Evolutionary conservation across 1,140 invertebrate genomes (phyloP).

Genomic region (Kradibia gibbosae): DNA sequence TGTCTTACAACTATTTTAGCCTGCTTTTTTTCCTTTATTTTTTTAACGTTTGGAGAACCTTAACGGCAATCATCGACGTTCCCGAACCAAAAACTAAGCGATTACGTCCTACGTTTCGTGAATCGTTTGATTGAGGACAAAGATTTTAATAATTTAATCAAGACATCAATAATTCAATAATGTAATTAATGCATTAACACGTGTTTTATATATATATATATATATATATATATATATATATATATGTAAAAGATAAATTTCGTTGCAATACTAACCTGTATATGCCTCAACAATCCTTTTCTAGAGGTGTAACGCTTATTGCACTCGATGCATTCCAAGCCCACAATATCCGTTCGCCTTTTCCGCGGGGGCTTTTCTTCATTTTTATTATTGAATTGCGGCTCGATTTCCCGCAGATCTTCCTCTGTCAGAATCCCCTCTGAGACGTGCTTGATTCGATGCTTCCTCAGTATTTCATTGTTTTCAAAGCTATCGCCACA

Average conservation of each 20-base stretch:
- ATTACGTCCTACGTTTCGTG: no score
- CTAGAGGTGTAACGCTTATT: constrained; percentile 78
- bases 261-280: constrained; percentile 63
- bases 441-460: constrained; percentile 67
- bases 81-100: no score
- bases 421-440: constrained; percentile 70
- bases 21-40: no score
- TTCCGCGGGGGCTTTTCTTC: constrained; percentile 64
- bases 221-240: background rate
- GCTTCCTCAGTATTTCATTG: constrained; percentile 67
- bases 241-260: background rate
- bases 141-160: no score
- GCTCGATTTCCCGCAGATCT: constrained; percentile 67
- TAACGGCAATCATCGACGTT: no score
- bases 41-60: no score
- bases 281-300: constrained; percentile 75
- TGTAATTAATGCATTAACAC: background rate
- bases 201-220: background rate
- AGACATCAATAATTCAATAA: no score
- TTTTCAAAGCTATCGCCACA: constrained; percentile 71
- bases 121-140: no score
- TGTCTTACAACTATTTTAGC: no score
- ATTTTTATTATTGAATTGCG: constrained; percentile 62
- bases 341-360: constrained; percentile 69
- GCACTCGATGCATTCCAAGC: constrained; percentile 73